phyloP scores from a whole-genome alignment of 2,113 vertebrate genomes.

The Phaethon lepturus region DNA sequence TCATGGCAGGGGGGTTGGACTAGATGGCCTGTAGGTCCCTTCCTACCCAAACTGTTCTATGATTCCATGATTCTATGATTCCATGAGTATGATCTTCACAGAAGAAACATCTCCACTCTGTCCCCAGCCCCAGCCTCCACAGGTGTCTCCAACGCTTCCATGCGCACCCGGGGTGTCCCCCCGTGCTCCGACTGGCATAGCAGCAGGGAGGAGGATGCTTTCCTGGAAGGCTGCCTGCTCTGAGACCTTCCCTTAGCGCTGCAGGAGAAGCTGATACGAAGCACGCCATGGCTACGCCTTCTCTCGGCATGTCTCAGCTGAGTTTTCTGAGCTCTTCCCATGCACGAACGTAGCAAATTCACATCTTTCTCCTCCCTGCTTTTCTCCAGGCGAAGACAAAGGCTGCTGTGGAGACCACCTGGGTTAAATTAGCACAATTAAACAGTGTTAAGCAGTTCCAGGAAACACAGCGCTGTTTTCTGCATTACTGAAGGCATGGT shows the following conservation, averaged over 20 bases:
- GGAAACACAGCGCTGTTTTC: background rate
- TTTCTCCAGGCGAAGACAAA: conserved; percentile 18
- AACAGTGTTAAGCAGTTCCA: background rate
- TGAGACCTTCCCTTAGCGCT: background rate
- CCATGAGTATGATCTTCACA: background rate
- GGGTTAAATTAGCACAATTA: conserved; percentile 48
- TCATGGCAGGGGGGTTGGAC: too few species aligned
- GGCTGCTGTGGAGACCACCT: conserved; percentile 20
- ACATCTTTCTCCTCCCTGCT: background rate
- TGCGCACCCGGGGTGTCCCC: background rate
- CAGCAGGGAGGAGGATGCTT: background rate
- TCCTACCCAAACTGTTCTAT: too few species aligned
- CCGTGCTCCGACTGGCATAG: background rate
- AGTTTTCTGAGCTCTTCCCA: background rate
- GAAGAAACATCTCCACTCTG: background rate
- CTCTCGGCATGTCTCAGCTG: background rate
- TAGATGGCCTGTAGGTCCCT: too few species aligned
- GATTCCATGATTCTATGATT: too few species aligned
- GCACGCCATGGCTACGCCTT: background rate
- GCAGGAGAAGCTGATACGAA: background rate
- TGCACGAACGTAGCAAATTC: background rate
- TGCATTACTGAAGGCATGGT: background rate
- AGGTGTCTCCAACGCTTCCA: background rate
- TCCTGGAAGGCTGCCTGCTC: background rate
- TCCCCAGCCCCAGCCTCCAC: background rate